Evolutionary conservation across 2,888 invertebrate genomes (phyloP).

Genomic region (Hyposoter dolosus): DNA sequence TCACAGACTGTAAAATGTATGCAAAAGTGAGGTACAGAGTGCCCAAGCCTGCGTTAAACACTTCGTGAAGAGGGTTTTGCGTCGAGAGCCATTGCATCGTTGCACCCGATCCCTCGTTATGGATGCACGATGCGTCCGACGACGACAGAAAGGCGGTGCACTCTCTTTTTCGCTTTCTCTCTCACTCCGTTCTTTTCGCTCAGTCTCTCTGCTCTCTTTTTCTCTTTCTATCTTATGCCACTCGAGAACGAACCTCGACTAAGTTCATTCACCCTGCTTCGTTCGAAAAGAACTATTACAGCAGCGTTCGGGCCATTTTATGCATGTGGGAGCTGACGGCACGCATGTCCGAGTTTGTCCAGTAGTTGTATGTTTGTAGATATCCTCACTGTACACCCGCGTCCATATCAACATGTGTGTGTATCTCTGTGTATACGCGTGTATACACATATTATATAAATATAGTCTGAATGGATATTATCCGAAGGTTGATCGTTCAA

Average conservation of each 20-base stretch:
- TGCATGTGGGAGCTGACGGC: constrained; percentile 44
- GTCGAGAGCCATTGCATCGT: constrained; percentile 59
- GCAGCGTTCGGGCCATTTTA: constrained; percentile 51
- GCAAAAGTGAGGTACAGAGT: constrained; percentile 34
- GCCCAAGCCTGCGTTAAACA: constrained; percentile 35
- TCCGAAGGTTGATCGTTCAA: constrained; percentile 57
- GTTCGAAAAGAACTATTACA: constrained; percentile 64
- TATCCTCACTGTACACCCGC: not conserved
- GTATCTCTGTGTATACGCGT: not conserved
- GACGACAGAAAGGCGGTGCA: constrained; percentile 55
- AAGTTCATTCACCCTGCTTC: constrained; percentile 65
- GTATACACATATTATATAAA: not conserved
- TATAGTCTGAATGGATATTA: constrained; percentile 41
- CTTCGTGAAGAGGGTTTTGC: constrained; percentile 54
- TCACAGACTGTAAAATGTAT: not conserved
- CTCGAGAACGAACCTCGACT: constrained; percentile 31
- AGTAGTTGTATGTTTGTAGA: not conserved
- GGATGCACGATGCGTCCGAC: constrained; percentile 80
- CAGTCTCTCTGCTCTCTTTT: not conserved
- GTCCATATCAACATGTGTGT: not conserved
- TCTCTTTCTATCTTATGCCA: constrained; percentile 22
- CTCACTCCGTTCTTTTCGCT: constrained; percentile 18
- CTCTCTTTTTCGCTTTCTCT: constrained; percentile 24
- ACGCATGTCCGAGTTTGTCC: constrained; percentile 60
- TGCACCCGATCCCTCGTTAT: constrained; percentile 81